Evolutionary conservation across 2,888 invertebrate species (phyloP).

Genomic region (Tryphoninae sp.): DNA sequence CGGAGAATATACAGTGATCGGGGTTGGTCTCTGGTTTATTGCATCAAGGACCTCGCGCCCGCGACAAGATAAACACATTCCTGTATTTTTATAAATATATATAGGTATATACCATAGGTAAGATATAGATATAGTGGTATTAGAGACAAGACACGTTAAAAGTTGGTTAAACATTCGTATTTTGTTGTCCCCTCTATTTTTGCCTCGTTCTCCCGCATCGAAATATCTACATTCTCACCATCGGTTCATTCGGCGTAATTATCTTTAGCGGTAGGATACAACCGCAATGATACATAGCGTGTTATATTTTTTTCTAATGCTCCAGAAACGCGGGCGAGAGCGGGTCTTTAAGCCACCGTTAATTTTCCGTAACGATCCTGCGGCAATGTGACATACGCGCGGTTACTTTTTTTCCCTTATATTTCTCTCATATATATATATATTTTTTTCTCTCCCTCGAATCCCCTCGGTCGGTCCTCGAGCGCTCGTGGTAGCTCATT

Average conservation of each 20-base stretch:
- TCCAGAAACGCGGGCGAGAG: conserved; percentile 44
- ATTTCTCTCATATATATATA: conserved; percentile 13
- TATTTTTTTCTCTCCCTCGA: conserved; percentile 11
- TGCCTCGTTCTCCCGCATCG: conserved; percentile 4
- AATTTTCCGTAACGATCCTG: conserved; percentile 59
- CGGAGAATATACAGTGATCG: conserved; percentile 48
- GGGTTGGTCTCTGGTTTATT: conserved; percentile 44
- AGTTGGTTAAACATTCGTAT: conserved; percentile 54
- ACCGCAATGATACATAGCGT: conserved; percentile 27
- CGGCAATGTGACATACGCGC: conserved; percentile 60
- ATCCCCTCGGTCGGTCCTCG: conserved; percentile 42
- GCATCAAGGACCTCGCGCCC: conserved; percentile 59
- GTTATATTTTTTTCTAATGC: conserved; percentile 51
- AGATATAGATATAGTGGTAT: conserved; percentile 26
- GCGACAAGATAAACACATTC: conserved; percentile 35
- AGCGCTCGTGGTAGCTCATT: conserved; percentile 32
- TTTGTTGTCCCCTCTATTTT: conserved; percentile 38
- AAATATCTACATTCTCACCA: conserved; percentile 38
- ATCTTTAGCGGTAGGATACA: conserved; percentile 47
- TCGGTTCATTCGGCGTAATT: conserved; percentile 57
- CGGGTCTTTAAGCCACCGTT: conserved; percentile 55
- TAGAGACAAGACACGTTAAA: conserved; percentile 52
- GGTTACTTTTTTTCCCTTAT: conserved; percentile 40
- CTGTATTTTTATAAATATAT: background rate
- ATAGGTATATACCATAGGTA: background rate